phyloP scores from a whole-genome alignment of 2,888 invertebrate genomes.

The Drosophila maculinotata region DNA sequence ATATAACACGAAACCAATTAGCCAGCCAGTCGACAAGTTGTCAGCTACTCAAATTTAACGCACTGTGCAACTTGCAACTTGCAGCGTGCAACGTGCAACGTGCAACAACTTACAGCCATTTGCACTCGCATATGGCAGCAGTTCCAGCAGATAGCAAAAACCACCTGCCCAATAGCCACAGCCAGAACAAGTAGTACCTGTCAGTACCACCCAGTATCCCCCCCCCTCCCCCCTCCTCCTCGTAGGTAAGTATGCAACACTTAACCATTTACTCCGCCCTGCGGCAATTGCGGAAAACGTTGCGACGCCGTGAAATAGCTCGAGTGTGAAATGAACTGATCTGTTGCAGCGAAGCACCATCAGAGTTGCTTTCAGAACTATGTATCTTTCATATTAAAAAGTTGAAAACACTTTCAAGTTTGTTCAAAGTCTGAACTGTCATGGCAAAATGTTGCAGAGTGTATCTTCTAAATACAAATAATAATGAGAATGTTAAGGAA shows the following conservation, averaged over 20 bases:
- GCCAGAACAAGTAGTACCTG: not conserved
- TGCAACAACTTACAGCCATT: slow-evolving; percentile 48
- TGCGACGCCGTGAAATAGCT: slow-evolving; percentile 21
- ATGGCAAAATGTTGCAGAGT: too few species aligned
- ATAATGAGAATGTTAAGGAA: too few species aligned
- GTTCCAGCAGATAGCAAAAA: slow-evolving; percentile 11
- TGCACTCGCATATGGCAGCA: slow-evolving; percentile 8
- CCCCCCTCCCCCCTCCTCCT: too few species aligned
- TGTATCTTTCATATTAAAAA: not conserved
- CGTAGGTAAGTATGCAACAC: slow-evolving; percentile 26
- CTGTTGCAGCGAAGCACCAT: slow-evolving; percentile 9
- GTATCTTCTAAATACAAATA: too few species aligned
- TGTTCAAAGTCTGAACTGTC: too few species aligned
- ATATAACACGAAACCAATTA: slow-evolving; percentile 61
- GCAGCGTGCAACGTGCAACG: slow-evolving; percentile 13
- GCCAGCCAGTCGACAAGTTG: slow-evolving; percentile 56
- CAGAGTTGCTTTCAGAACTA: not conserved
- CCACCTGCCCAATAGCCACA: slow-evolving; percentile 15
- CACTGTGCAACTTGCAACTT: slow-evolving; percentile 40
- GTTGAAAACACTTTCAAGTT: too few species aligned
- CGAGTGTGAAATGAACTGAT: slow-evolving; percentile 51
- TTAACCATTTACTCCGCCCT: slow-evolving; percentile 29
- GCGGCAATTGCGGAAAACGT: slow-evolving; percentile 34
- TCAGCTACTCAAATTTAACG: slow-evolving; percentile 65
- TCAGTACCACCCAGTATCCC: not conserved